A percentile compares a stretch with the other conserved stretches of the same genome.
These are phyloP conservation scores for Dysmachus trigonus DNA, from an alignment of 2,888 invertebrate genomes.

Conservation along the genomic window DNA sequence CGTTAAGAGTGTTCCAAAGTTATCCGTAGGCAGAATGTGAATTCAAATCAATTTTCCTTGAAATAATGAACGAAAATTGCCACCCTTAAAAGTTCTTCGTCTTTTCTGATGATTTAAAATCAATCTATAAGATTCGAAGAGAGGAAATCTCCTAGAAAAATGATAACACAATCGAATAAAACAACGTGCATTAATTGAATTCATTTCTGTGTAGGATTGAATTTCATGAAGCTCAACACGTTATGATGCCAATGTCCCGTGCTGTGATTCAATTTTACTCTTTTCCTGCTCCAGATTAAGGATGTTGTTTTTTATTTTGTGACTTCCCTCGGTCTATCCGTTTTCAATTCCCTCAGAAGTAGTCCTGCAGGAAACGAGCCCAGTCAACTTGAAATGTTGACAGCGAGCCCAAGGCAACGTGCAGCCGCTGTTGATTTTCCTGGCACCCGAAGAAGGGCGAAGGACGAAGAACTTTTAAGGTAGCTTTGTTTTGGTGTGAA, in stretches of 20 bases:
- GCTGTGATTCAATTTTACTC: not conserved
- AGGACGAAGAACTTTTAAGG: not conserved
- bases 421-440: not conserved
- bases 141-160: not conserved
- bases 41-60: not conserved
- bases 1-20: not conserved
- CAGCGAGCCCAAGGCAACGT: not conserved
- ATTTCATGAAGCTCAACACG: not conserved
- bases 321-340: not conserved
- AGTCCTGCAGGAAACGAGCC: not conserved
- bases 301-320: not conserved
- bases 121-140: not conserved
- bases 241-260: not conserved
- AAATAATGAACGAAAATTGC: not conserved
- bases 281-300: not conserved
- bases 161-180: not conserved
- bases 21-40: not conserved
- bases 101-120: not conserved
- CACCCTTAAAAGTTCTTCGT: not conserved
- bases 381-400: not conserved
- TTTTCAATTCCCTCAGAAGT: not conserved
- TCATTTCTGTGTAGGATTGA: not conserved
- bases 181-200: not conserved
- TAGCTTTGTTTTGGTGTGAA: not conserved
- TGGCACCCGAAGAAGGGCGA: not conserved